Evolutionary conservation across 2,113 vertebrate genomes (phyloP).

Genomic region (Haliaeetus leucogaster): DNA sequence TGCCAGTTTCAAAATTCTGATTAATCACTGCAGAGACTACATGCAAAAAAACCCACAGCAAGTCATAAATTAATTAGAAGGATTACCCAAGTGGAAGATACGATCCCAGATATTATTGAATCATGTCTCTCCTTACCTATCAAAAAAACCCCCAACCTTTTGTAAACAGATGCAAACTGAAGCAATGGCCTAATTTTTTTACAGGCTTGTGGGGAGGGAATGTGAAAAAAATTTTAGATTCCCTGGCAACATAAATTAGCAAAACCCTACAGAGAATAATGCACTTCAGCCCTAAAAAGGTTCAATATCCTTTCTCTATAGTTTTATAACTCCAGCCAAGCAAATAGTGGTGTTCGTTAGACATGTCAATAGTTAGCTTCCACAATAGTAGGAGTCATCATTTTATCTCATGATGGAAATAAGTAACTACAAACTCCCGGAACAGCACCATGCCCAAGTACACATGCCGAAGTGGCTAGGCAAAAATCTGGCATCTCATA

Average conservation of each 20-base stretch:
- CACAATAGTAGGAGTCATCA: not conserved
- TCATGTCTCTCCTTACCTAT: not conserved
- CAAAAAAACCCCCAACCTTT: not conserved
- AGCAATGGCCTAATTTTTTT: not conserved
- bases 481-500: not conserved
- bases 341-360: not conserved
- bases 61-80: conserved; percentile 46
- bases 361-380: not conserved
- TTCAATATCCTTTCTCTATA: not conserved
- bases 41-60: not conserved
- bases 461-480: rapidly evolving
- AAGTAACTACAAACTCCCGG: not conserved
- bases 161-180: not conserved
- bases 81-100: conserved; percentile 1
- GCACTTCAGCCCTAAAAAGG: not conserved
- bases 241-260: not conserved
- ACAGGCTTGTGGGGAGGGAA: not conserved
- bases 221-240: not conserved
- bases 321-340: not conserved
- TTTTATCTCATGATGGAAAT: not conserved
- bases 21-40: conserved; percentile 25
- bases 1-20: conserved; percentile 36
- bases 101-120: not conserved
- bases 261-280: not conserved
- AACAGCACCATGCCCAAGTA: rapidly evolving